Evolutionary conservation across 2,888 invertebrate species (phyloP).

Genomic region (Ophioninae sp.): DNA sequence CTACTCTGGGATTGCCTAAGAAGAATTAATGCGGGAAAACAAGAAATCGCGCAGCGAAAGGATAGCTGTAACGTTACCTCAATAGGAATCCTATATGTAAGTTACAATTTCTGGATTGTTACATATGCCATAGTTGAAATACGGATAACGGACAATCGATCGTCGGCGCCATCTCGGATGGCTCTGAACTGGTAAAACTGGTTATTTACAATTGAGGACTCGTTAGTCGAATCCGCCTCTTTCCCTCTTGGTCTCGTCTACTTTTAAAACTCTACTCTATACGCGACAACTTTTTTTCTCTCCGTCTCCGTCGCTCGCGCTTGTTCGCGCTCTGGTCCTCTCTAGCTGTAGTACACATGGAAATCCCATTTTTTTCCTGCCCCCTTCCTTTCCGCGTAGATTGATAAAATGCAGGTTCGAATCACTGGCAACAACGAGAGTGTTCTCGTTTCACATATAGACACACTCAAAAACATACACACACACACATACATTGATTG

Average conservation of each 20-base stretch:
- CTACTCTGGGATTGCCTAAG: not conserved
- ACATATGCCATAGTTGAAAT: slow-evolving; percentile 36
- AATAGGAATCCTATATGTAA: slow-evolving; percentile 14
- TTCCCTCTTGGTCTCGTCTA: slow-evolving; percentile 23
- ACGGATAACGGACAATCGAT: slow-evolving; percentile 67
- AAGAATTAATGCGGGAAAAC: slow-evolving; percentile 12
- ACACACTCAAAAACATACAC: no score
- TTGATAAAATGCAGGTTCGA: slow-evolving; percentile 74
- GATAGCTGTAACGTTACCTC: slow-evolving; percentile 30
- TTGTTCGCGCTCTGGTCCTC: slow-evolving; percentile 63
- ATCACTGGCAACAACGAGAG: slow-evolving; percentile 65
- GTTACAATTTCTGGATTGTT: slow-evolving; percentile 1
- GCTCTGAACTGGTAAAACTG: slow-evolving; percentile 66
- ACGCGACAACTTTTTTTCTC: slow-evolving; percentile 35
- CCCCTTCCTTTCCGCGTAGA: slow-evolving; percentile 64
- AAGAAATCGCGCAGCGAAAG: slow-evolving; percentile 23
- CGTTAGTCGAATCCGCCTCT: slow-evolving; percentile 69
- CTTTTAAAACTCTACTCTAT: slow-evolving; percentile 33
- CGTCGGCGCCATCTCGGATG: slow-evolving; percentile 66
- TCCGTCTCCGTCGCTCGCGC: slow-evolving; percentile 30
- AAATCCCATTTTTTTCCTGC: slow-evolving; percentile 66
- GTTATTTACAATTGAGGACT: slow-evolving; percentile 75
- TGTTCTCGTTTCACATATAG: slow-evolving; percentile 10
- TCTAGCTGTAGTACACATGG: slow-evolving; percentile 61
- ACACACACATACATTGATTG: slow-evolving; percentile 20